phyloP scores from a whole-genome alignment of 2,113 vertebrate genomes.

The Coregonus clupeaformis region DNA sequence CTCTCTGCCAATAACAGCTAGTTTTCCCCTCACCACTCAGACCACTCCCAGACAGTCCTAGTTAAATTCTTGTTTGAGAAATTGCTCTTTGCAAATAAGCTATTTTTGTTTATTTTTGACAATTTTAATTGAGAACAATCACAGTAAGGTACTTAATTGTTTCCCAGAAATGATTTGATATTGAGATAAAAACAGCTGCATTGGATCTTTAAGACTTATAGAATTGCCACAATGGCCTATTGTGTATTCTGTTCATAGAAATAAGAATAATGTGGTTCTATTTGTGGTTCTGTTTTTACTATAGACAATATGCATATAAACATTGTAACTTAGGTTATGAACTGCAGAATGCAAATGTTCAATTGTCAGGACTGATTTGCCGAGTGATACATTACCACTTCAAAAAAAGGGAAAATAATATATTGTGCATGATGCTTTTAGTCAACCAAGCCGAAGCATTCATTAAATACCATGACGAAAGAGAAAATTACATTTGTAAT shows the following conservation, averaged over 20 bases:
- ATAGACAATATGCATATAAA: slow-evolving; percentile 23
- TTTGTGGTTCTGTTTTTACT: neutral
- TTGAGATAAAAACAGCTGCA: too few relatives aligned
- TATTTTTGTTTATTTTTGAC: too few relatives aligned
- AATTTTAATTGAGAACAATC: too few relatives aligned
- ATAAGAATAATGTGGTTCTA: neutral
- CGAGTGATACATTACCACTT: slow-evolving; percentile 12
- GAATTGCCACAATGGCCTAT: too few relatives aligned
- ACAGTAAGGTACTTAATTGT: too few relatives aligned
- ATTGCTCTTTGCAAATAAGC: too few relatives aligned
- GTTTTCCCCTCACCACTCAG: too few relatives aligned
- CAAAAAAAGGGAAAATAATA: slow-evolving; percentile 7
- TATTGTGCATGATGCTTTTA: neutral
- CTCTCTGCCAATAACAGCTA: too few relatives aligned
- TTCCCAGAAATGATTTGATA: too few relatives aligned
- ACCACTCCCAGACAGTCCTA: too few relatives aligned
- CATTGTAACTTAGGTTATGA: slow-evolving; percentile 32
- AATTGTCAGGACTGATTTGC: slow-evolving; percentile 20
- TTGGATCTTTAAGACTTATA: too few relatives aligned
- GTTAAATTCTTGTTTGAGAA: too few relatives aligned
- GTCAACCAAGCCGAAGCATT: slow-evolving; percentile 8
- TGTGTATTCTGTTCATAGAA: neutral
- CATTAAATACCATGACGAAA: slow-evolving; percentile 17
- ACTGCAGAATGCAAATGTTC: slow-evolving; percentile 22
- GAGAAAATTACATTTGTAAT: slow-evolving; percentile 36